Base-by-base conservation (phyloP, 1,140 invertebrate species). In the Schmidtea mediterranea region DNA sequence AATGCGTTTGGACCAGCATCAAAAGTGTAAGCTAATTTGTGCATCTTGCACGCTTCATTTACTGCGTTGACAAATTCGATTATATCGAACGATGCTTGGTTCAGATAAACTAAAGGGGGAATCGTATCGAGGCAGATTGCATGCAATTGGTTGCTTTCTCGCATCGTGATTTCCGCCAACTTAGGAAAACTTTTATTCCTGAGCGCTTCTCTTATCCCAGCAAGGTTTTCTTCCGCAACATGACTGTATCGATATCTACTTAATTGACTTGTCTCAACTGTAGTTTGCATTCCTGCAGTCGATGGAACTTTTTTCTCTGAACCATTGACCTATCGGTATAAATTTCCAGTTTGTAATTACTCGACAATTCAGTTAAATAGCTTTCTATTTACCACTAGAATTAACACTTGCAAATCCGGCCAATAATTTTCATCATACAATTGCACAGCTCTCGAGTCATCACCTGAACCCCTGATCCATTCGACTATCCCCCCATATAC, bases 131-230 rank as follows among this genome's bases (percentile, higher is more conserved):
- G 61, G 57, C 81, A 86, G 24, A 84, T 73, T 1, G 87, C 83
- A 71, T 98, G 92, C 56, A 97, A 76, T 63, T 92, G 81, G 73
- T 98, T 97, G 46, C 84, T 92, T 58, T 98, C 92, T 65, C 76
- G 76, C 79, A 97, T 97, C 15, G 86, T 92, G 8, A 94, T 70
- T 62, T 82, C 74, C 23, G 82, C 86, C 73, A 97, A 90, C 45
- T 62, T 72, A 36, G 73, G 53, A 65, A 95, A 98, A 69, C 97
- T 72, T 59, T 72, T 78, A 0, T 73, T 56, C 24, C 69, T 48
- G 46, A 97, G 89, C 8, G 87, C 82, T 57, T 72, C 55, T 51
- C 70, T 73, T 46, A 92, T 83, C 50, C 69, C 58, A 46, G 73
- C 58, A 1, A 77, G 72, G 58, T 77, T 69, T 53, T 63, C 1